Conservation (phyloP, 2,113 vertebrate genomes). For the Ceyx margarethae region DNA sequence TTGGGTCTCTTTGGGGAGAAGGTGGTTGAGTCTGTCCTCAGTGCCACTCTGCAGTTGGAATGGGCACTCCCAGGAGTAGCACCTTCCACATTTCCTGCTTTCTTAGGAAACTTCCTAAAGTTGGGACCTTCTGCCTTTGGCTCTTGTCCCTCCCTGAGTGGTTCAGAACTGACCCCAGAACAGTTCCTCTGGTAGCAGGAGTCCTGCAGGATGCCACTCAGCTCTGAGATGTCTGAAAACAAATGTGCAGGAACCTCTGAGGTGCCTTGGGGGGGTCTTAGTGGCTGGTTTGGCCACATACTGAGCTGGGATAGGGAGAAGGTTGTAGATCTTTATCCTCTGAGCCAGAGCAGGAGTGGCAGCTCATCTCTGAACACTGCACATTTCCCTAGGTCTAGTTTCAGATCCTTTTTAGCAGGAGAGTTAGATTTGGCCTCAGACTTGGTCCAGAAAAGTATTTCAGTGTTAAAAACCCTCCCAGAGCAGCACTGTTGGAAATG, state of each 20-base stretch:
- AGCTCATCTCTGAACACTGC: neutral
- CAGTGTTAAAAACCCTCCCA: neutral
- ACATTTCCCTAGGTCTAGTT: neutral
- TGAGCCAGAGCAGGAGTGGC: neutral
- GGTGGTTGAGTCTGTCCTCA: neutral
- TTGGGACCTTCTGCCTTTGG: neutral
- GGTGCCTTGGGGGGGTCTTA: neutral
- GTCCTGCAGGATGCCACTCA: no score
- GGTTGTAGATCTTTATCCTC: neutral
- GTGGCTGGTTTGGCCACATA: neutral
- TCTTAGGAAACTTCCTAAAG: neutral
- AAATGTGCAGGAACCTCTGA: neutral
- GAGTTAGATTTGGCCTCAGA: neutral
- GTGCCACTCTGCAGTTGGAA: neutral
- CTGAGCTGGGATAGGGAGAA: neutral
- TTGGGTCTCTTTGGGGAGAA: neutral
- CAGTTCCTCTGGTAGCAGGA: neutral
- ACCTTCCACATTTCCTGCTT: neutral
- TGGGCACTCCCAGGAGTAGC: neutral
- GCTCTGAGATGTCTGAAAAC: neutral
- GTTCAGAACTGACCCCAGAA: neutral
- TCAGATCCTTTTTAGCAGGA: neutral
- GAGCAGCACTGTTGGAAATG: neutral
- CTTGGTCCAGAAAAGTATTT: neutral
- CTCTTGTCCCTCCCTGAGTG: neutral